Percentiles rank a stretch among this genome's conserved stretches.
phyloP scores from a whole-genome alignment of 2,113 vertebrate genomes.

The Megaceryle maxima region DNA sequence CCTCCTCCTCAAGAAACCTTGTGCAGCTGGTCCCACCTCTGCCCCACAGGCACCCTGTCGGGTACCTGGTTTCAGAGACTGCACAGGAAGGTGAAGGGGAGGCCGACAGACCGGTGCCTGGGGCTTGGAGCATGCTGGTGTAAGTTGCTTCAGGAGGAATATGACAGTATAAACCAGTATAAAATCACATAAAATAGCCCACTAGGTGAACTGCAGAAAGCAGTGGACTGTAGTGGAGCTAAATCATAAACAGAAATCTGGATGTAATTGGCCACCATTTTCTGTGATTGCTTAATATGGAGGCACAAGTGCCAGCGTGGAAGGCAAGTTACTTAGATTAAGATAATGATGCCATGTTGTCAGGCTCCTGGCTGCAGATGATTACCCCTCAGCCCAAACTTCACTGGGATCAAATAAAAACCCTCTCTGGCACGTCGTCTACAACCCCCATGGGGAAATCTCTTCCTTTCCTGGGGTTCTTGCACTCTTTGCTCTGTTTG shows the following conservation, averaged over 20 bases:
- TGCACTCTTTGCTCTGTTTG: neutral
- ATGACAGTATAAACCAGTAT: too few relatives aligned
- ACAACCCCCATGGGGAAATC: fast-evolving
- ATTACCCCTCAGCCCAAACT: neutral
- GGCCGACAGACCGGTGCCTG: too few relatives aligned
- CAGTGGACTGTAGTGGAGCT: neutral
- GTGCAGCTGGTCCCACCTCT: neutral
- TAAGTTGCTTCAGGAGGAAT: neutral
- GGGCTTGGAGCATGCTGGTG: fast-evolving
- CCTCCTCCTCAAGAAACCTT: neutral
- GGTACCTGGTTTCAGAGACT: neutral
- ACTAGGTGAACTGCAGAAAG: neutral
- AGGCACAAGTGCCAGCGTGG: constrained; percentile 31
- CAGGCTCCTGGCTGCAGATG: neutral
- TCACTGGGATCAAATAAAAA: neutral
- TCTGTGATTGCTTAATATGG: neutral
- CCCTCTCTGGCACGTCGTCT: neutral
- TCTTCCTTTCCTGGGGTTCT: neutral
- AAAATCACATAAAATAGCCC: neutral
- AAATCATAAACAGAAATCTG: neutral
- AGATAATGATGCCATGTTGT: constrained; percentile 4
- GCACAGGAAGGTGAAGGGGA: too few relatives aligned
- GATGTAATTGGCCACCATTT: neutral
- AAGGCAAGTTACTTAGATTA: neutral
- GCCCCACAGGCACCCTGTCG: fast-evolving